phyloP scores from a whole-genome alignment of 2,797 vertebrate species.

The Mallotus villosus region DNA sequence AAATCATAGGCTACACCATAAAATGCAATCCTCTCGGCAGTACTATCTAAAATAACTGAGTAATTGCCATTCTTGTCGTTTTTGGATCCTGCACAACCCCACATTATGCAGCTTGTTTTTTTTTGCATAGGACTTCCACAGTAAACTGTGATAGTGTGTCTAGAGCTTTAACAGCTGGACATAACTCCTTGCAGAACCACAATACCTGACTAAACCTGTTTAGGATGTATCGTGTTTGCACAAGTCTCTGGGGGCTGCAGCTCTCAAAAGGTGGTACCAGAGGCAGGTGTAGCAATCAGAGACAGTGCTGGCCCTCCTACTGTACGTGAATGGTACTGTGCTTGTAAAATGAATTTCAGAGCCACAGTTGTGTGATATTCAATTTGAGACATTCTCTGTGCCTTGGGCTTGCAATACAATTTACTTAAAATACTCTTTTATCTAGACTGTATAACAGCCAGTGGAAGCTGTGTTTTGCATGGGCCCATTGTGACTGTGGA shows the following conservation, averaged over 20 bases:
- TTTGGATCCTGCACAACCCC: too few species aligned
- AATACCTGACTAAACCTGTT: constrained; percentile 9
- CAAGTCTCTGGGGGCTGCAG: background rate
- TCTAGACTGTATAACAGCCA: background rate
- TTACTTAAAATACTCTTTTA: background rate
- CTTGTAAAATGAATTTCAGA: background rate
- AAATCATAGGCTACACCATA: background rate
- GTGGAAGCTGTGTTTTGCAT: background rate
- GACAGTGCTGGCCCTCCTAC: constrained; percentile 23
- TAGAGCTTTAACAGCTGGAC: too few species aligned
- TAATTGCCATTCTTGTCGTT: too few species aligned
- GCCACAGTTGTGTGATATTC: background rate
- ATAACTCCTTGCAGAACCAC: background rate
- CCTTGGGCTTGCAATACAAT: background rate
- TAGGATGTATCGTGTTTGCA: constrained; percentile 21
- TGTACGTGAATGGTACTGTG: constrained; percentile 1
- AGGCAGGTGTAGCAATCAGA: constrained; percentile 17
- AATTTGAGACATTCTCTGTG: background rate
- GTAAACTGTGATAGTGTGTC: too few species aligned
- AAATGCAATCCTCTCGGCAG: background rate
- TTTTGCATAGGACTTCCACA: too few species aligned
- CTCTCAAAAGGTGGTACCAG: constrained; percentile 13
- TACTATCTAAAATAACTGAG: background rate
- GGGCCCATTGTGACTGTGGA: background rate
- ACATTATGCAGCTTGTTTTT: too few species aligned